phyloP scores from a whole-genome alignment of 2,888 invertebrate species.

The Eupsilia transversa region DNA sequence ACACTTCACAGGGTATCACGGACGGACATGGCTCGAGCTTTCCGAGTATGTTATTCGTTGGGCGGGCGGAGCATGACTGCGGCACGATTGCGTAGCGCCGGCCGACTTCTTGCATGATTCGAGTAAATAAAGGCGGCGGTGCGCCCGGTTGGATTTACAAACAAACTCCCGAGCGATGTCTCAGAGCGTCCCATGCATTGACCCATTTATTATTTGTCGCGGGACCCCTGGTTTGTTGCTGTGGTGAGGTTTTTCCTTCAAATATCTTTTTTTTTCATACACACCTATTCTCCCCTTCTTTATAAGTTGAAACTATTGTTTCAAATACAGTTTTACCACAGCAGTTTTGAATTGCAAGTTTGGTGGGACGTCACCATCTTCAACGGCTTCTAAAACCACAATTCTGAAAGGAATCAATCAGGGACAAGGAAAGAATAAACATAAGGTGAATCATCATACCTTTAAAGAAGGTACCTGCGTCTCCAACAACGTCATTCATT shows the following conservation, averaged over 20 bases:
- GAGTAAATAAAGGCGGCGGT: conserved; percentile 86
- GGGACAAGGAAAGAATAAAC: neutral
- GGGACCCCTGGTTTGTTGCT: conserved; percentile 52
- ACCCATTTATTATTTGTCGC: conserved; percentile 80
- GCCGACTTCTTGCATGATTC: conserved; percentile 89
- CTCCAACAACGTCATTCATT: conserved; percentile 7
- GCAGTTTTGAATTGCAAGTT: neutral
- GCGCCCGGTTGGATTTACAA: conserved; percentile 87
- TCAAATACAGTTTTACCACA: neutral
- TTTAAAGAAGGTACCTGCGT: neutral
- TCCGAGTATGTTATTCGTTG: conserved; percentile 79
- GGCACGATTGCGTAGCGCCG: conserved; percentile 86
- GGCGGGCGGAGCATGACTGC: conserved; percentile 89
- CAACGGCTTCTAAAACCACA: neutral
- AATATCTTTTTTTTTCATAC: neutral
- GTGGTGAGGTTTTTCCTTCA: neutral
- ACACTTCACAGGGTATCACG: conserved; percentile 78
- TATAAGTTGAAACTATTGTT: conserved; percentile 2
- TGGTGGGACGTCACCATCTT: neutral
- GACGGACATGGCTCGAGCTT: conserved; percentile 75
- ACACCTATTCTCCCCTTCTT: neutral
- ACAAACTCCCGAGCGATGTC: conserved; percentile 87
- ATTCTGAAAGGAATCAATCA: neutral
- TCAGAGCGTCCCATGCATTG: conserved; percentile 87
- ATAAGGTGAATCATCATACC: conserved; percentile 3